Evolutionary conservation across 2,888 invertebrate genomes (phyloP).

Genomic region (Rhagophthalmus giganteus): DNA sequence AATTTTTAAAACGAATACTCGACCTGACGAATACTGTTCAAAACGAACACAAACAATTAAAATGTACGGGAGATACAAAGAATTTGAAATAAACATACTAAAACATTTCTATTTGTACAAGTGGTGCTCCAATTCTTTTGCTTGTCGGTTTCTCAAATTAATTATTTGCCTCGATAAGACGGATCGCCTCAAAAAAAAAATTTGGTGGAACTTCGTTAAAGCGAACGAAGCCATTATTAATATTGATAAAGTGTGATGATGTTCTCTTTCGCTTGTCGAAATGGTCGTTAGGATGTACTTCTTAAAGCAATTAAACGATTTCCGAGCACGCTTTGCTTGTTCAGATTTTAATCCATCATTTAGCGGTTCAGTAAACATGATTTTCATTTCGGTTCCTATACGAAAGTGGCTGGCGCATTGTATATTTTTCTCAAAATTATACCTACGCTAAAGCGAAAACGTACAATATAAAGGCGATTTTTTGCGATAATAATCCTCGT

Average conservation of each 20-base stretch:
- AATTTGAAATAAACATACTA: conserved; percentile 21
- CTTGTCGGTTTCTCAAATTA: conserved; percentile 16
- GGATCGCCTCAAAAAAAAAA: conserved; percentile 6
- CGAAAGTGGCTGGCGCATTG: too few species aligned
- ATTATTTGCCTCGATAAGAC: conserved; percentile 15
- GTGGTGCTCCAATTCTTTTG: conserved; percentile 14
- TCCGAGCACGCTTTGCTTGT: conserved; percentile 17
- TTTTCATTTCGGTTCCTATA: conserved; percentile 19
- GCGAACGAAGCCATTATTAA: conserved; percentile 11
- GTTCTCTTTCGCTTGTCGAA: conserved; percentile 13
- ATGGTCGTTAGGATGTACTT: conserved; percentile 16
- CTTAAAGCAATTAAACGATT: conserved; percentile 20
- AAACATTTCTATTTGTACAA: conserved; percentile 12
- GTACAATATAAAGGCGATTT: too few species aligned
- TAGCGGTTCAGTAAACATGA: conserved; percentile 17
- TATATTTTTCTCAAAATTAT: too few species aligned
- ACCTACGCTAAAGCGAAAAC: too few species aligned
- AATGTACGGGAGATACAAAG: conserved; percentile 24
- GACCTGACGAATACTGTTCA: conserved; percentile 27
- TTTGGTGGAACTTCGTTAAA: conserved; percentile 6
- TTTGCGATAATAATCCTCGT: too few species aligned
- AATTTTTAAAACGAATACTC: conserved; percentile 20
- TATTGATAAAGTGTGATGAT: conserved; percentile 14
- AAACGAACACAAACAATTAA: conserved; percentile 32
- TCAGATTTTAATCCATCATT: conserved; percentile 28